phyloP scores from a whole-genome alignment of 35 echinoderm and acorn worm species.

The Stichopus chloronotus region DNA sequence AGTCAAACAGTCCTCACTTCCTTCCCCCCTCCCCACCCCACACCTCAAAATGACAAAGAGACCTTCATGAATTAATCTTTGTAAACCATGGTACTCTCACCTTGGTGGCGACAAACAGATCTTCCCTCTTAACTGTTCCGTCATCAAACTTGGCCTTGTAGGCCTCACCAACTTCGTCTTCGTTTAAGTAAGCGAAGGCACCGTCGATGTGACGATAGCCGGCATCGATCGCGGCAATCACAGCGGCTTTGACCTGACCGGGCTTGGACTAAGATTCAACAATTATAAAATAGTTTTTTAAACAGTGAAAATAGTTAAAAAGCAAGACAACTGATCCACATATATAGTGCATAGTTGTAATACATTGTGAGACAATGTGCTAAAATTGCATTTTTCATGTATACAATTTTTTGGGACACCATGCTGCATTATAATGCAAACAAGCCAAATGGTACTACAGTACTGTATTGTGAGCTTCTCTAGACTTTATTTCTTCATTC shows the following conservation, averaged over 20 bases:
- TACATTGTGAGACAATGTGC: no score
- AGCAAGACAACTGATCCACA: no score
- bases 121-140: conserved; percentile 24
- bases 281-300: no score
- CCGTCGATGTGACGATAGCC: conserved; percentile 60
- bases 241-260: conserved; percentile 32
- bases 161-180: conserved; percentile 46
- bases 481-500: no score
- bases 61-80: background rate
- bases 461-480: no score
- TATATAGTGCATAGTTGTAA: no score
- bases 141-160: background rate
- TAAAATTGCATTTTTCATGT: no score
- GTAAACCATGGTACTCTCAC: background rate
- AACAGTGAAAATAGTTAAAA: no score
- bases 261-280: conserved; percentile 47
- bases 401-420: no score
- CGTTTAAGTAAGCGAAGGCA: conserved; percentile 50
- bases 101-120: conserved; percentile 17
- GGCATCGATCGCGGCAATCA: conserved; percentile 33
- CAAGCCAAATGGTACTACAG: no score
- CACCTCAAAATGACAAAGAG: background rate
- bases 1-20: no score
- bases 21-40: background rate
- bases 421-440: no score